These are phyloP conservation scores for Scaptodrosophila lebanonensis DNA, from an alignment of 1,140 invertebrate genomes.

Conservation along the genomic window DNA sequence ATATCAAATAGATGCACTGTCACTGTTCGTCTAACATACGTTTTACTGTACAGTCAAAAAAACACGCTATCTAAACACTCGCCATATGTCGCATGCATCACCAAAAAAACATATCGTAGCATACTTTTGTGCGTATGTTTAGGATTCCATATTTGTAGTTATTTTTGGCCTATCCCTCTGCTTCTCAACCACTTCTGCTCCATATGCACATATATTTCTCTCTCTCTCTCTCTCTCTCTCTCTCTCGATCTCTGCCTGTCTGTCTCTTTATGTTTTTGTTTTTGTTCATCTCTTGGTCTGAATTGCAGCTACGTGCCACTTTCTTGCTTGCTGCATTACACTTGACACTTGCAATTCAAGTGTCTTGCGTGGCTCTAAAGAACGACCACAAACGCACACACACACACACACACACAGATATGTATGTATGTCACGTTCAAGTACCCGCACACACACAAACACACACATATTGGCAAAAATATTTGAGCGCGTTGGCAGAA, in stretches of 20 bases:
- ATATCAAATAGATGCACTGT: too few relatives aligned
- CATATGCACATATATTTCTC: background rate
- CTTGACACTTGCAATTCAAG: too few relatives aligned
- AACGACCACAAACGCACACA: too few relatives aligned
- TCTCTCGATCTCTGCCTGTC: background rate
- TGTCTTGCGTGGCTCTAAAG: too few relatives aligned
- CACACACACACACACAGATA: too few relatives aligned
- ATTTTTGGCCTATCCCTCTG: background rate
- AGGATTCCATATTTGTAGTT: background rate
- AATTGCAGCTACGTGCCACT: slow-evolving; percentile 15
- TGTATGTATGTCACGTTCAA: too few relatives aligned
- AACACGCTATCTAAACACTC: slow-evolving; percentile 1
- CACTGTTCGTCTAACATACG: too few relatives aligned
- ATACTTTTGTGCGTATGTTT: slow-evolving; percentile 44
- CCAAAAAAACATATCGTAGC: slow-evolving; percentile 50
- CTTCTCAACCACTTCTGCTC: slow-evolving; percentile 16
- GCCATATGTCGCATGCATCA: slow-evolving; percentile 50
- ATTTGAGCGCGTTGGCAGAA: too few relatives aligned
- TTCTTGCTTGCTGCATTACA: too few relatives aligned
- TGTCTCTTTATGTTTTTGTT: background rate
- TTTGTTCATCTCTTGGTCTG: background rate
- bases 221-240: background rate
- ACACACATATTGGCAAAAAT: too few relatives aligned
- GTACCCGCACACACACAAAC: too few relatives aligned
- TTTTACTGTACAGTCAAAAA: too few relatives aligned